Conservation (phyloP, 2,113 vertebrate species). For the Trichomycterus rosablanca region DNA sequence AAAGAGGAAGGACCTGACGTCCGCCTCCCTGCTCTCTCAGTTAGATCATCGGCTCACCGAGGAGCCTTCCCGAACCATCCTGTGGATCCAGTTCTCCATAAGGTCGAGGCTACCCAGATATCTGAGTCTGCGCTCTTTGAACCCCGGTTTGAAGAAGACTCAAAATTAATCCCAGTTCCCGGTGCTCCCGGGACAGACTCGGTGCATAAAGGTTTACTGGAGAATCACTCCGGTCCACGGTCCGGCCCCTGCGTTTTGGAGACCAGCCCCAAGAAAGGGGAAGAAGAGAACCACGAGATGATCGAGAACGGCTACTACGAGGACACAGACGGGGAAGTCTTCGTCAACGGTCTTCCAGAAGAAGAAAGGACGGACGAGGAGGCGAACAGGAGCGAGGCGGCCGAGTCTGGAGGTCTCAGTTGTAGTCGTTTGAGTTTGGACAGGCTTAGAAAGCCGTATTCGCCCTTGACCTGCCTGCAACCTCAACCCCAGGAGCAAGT, state of each 20-base stretch:
- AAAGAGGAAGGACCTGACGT: not conserved
- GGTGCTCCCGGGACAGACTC: slow-evolving; percentile 77
- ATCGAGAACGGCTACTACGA: slow-evolving; percentile 96
- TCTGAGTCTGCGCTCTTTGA: slow-evolving; percentile 35
- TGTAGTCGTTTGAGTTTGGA: slow-evolving; percentile 58
- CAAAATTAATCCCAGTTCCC: slow-evolving; percentile 34
- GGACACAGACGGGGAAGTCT: slow-evolving; percentile 72
- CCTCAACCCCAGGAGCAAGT: slow-evolving; percentile 68
- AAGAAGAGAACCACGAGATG: slow-evolving; percentile 84
- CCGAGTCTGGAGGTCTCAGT: slow-evolving; percentile 63
- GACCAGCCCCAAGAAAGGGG: slow-evolving; percentile 68
- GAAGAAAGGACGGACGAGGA: slow-evolving; percentile 49
- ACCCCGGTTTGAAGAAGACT: slow-evolving; percentile 36
- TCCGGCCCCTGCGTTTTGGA: slow-evolving; percentile 81
- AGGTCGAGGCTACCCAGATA: too few relatives aligned
- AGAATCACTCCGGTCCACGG: slow-evolving; percentile 91
- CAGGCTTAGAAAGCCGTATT: slow-evolving; percentile 54
- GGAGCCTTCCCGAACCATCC: too few relatives aligned
- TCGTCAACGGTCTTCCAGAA: slow-evolving; percentile 69
- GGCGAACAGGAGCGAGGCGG: slow-evolving; percentile 44
- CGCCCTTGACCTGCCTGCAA: slow-evolving; percentile 41
- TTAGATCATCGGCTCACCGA: too few relatives aligned
- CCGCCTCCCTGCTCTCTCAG: too few relatives aligned
- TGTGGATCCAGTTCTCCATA: too few relatives aligned
- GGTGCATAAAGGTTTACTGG: slow-evolving; percentile 89